A percentile compares a stretch with the other conserved stretches of the same genome.
Evolutionary conservation across 2,113 vertebrate species (phyloP).

Genomic region (Zapus hudsonius): DNA sequence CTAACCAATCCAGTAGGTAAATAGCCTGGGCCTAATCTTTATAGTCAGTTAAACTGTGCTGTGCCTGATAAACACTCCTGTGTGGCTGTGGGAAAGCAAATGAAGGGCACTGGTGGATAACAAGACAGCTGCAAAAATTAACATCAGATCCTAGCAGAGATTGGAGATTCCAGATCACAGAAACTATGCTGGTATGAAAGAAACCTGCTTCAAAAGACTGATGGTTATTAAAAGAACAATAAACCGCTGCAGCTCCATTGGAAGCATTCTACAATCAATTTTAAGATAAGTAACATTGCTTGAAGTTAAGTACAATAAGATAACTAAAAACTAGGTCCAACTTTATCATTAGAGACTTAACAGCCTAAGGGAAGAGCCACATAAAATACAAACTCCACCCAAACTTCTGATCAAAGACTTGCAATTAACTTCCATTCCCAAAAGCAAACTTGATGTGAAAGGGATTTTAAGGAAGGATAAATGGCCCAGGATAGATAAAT

Average conservation of each 20-base stretch:
- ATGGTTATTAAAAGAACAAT: constrained; percentile 68
- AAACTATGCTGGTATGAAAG: constrained; percentile 2
- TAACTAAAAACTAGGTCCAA: constrained; percentile 34
- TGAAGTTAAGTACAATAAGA: constrained; percentile 63
- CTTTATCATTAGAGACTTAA: constrained; percentile 31
- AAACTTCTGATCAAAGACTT: background rate
- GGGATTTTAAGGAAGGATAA: background rate
- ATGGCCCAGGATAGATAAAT: background rate
- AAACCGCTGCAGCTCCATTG: constrained; percentile 50
- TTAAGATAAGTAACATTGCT: constrained; percentile 62
- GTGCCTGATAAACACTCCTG: constrained; percentile 58
- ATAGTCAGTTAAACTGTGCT: constrained; percentile 60
- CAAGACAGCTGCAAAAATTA: constrained; percentile 64
- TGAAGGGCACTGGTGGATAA: constrained; percentile 38
- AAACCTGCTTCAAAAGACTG: constrained; percentile 47
- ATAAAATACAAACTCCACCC: background rate
- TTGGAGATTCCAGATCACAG: constrained; percentile 12
- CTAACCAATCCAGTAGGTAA: constrained; percentile 61
- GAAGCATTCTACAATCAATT: constrained; percentile 54
- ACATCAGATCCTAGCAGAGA: constrained; percentile 20
- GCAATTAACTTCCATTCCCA: constrained; percentile 34
- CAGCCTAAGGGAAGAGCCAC: background rate
- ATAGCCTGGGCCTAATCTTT: constrained; percentile 64
- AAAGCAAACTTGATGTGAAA: background rate
- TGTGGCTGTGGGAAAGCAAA: constrained; percentile 37